Evolutionary conservation across 2,113 vertebrate species (phyloP).

Genomic region (Boulengeromyrus knoepffleri): DNA sequence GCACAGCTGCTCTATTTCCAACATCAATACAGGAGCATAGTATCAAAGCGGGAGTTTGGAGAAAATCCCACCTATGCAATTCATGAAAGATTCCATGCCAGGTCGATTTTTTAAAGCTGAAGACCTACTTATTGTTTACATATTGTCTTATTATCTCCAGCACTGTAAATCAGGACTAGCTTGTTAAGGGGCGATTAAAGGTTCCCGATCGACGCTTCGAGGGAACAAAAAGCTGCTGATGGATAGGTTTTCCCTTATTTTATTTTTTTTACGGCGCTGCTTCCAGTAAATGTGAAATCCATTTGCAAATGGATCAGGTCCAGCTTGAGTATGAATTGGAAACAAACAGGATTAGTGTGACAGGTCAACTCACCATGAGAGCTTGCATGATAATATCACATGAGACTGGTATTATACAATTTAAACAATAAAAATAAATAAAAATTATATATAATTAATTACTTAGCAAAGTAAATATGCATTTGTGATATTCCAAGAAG

Average conservation of each 20-base stretch:
- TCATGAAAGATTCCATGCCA: background rate
- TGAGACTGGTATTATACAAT: background rate
- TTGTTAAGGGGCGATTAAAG: background rate
- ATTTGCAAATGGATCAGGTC: background rate
- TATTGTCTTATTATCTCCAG: background rate
- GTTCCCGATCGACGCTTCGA: background rate
- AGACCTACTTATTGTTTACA: background rate
- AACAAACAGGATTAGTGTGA: background rate
- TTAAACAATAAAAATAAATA: background rate
- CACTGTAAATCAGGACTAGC: background rate
- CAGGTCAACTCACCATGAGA: background rate
- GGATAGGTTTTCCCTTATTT: background rate
- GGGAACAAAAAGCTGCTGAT: background rate
- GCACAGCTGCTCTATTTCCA: background rate
- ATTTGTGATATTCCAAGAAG: background rate
- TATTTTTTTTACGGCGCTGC: background rate
- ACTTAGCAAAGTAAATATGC: background rate
- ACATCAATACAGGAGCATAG: background rate
- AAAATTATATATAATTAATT: too few relatives aligned
- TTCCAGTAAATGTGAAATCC: background rate
- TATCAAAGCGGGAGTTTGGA: background rate
- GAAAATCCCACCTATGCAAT: background rate
- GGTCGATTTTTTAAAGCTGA: background rate
- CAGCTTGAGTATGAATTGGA: background rate
- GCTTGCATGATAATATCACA: background rate